phyloP scores from a whole-genome alignment of 2,888 invertebrate species.

The Pharmacophagus antenor region DNA sequence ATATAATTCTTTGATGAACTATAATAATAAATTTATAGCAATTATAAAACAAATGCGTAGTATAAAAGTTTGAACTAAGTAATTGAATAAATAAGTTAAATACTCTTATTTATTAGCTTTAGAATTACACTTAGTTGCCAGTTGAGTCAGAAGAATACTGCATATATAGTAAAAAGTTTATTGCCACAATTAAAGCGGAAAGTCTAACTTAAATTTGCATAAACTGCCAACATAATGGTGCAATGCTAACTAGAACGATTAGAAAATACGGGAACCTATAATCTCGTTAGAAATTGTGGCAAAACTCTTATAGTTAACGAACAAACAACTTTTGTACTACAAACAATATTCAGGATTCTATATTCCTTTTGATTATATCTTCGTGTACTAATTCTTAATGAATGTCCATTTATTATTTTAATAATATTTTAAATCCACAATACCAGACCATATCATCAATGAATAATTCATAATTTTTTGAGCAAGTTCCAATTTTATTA shows the following conservation, averaged over 20 bases:
- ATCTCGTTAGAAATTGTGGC: slow-evolving; percentile 31
- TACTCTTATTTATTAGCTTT: neutral
- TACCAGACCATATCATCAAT: too few relatives aligned
- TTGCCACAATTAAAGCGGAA: slow-evolving; percentile 8
- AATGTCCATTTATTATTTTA: neutral
- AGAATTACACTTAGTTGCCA: neutral
- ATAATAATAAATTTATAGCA: too few relatives aligned
- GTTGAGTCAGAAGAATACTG: neutral
- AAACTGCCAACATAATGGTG: slow-evolving; percentile 19
- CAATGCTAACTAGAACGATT: slow-evolving; percentile 17
- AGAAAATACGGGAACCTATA: slow-evolving; percentile 24
- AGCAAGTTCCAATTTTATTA: too few relatives aligned
- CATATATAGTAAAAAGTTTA: slow-evolving; percentile 21
- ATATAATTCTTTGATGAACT: too few relatives aligned
- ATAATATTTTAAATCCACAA: too few relatives aligned
- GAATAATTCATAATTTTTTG: too few relatives aligned
- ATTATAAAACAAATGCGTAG: too few relatives aligned
- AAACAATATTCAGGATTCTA: slow-evolving; percentile 11
- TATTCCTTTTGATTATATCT: neutral
- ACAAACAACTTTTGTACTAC: slow-evolving; percentile 27
- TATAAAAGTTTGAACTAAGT: too few relatives aligned
- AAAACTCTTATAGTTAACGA: slow-evolving; percentile 23
- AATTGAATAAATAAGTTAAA: neutral
- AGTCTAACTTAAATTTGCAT: slow-evolving; percentile 25
- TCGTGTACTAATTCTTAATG: neutral